phyloP scores from a whole-genome alignment of 2,888 invertebrate genomes.

The Drosophila meridionalis region DNA sequence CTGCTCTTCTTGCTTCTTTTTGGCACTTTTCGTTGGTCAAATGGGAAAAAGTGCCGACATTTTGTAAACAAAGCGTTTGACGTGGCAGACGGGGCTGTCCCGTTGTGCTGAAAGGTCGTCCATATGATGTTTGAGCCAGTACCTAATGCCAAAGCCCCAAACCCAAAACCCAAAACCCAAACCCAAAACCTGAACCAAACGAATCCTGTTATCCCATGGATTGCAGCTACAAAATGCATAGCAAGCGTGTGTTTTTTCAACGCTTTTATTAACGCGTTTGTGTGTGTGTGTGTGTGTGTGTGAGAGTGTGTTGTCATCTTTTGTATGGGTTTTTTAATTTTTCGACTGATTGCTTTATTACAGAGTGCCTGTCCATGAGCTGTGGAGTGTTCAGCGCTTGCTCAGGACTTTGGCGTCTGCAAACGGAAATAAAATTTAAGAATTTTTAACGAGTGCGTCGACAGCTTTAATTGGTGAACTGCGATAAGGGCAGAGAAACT shows the following conservation, averaged over 20 bases:
- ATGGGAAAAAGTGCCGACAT: slow-evolving; percentile 53
- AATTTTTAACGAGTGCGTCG: background rate
- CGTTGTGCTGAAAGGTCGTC: slow-evolving; percentile 37
- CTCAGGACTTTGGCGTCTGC: slow-evolving; percentile 13
- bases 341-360: slow-evolving; percentile 70
- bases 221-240: slow-evolving; percentile 53
- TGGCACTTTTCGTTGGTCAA: slow-evolving; percentile 48
- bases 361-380: slow-evolving; percentile 31
- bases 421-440: slow-evolving; percentile 1
- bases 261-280: slow-evolving; percentile 38
- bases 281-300: slow-evolving; percentile 5
- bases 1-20: slow-evolving; percentile 27
- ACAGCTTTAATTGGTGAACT: slow-evolving; percentile 28
- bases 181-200: slow-evolving; percentile 26
- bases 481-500: too few species aligned
- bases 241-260: slow-evolving; percentile 33
- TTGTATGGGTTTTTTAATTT: slow-evolving; percentile 64
- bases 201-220: slow-evolving; percentile 42
- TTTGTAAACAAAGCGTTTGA: slow-evolving; percentile 63
- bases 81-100: slow-evolving; percentile 17
- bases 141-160: slow-evolving; percentile 40
- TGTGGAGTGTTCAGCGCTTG: slow-evolving; percentile 6
- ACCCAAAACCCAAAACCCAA: background rate
- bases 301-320: slow-evolving; percentile 42
- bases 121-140: slow-evolving; percentile 51